Evolutionary conservation across 2,888 invertebrate genomes (phyloP), one percentile per base, ranked within the genome.

Genomic region (Elmis aenea): DNA sequence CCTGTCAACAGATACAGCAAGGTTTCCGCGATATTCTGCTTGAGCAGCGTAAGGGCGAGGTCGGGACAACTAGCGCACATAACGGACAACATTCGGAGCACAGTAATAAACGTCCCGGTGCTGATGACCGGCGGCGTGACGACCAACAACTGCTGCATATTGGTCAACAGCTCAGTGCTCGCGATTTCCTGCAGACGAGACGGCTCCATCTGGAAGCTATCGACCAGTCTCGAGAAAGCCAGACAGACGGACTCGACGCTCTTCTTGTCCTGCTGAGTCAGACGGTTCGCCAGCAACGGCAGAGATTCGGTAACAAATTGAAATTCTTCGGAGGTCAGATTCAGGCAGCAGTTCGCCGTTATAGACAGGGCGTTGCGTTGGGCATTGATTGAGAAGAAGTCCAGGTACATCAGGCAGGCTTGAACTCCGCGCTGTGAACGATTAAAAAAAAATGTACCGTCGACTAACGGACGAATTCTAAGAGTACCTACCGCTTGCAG

Each of bases 321-420:
- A 69, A 97, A 97, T 70, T 99, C 97, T 57, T 95, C 95, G 1
- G 84, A 75, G 23, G 88, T 87, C 55, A 96, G 75, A 70, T 91
- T 94, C 66, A 93, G 85, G 66, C 95, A 97, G 69, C 97, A 99
- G 68, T 99, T 99, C 36, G 97, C 95, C 0, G 96, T 94, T 51
- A 97, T 91, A 13, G 93, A 89, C 34, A 99, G 74, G 2, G 97
- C 96, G 26, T 95, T 89, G 18, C 97, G 82, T 71, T 99, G 99
- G 8, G 97, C 96, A 61, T 91, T 91, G 58, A 96, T 94, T 26
- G 96, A 95, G 74, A 99, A 99, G 76, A 99, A 99, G 66, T 99
- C 99, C 64, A 99, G 75, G 66, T 91, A 97, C 59, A 87, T 95
- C 50, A 99, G 78, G 66, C 96, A 96, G 2, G 97, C 92, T 3